A percentile compares a stretch with the other conserved stretches of the same genome.
Evolutionary conservation across 2,113 vertebrate species (phyloP).

Genomic region (Pelecanoides urinatrix): DNA sequence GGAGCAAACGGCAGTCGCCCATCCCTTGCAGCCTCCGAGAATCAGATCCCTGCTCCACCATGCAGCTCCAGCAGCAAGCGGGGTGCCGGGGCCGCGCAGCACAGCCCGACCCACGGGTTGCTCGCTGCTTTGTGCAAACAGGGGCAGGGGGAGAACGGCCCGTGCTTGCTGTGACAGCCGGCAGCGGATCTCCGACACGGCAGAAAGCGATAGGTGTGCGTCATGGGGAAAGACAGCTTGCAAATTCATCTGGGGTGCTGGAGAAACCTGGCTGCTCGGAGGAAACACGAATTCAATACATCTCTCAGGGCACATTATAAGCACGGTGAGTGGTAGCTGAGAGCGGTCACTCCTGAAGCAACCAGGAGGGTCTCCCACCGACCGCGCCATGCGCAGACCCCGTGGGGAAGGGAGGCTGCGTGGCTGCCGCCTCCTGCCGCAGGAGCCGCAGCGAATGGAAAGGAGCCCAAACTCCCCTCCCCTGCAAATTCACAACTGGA

Average conservation of each 20-base stretch:
- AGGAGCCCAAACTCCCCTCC: neutral
- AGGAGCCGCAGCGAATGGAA: neutral
- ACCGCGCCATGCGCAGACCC: neutral
- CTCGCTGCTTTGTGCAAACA: neutral
- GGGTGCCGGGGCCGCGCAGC: neutral
- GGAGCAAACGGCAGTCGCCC: rapidly evolving
- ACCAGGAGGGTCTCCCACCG: neutral
- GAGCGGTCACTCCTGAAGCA: neutral
- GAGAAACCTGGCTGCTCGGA: neutral
- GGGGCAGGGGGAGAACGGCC: neutral
- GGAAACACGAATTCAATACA: neutral
- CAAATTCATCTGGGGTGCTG: neutral
- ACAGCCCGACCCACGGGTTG: rapidly evolving
- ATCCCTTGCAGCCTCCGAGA: neutral
- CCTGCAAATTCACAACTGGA: neutral
- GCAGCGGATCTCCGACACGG: rapidly evolving
- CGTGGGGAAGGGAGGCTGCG: neutral
- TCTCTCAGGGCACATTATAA: neutral
- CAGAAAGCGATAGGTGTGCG: neutral
- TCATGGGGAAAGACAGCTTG: neutral
- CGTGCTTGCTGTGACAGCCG: neutral
- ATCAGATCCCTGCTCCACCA: too few relatives aligned
- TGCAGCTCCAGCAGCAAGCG: neutral
- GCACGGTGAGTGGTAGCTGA: neutral
- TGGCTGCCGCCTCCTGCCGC: neutral